Evolutionary conservation across 2,113 vertebrate species (phyloP), one percentile per base, ranked within the genome.

Genomic region (Pardalotus punctatus): DNA sequence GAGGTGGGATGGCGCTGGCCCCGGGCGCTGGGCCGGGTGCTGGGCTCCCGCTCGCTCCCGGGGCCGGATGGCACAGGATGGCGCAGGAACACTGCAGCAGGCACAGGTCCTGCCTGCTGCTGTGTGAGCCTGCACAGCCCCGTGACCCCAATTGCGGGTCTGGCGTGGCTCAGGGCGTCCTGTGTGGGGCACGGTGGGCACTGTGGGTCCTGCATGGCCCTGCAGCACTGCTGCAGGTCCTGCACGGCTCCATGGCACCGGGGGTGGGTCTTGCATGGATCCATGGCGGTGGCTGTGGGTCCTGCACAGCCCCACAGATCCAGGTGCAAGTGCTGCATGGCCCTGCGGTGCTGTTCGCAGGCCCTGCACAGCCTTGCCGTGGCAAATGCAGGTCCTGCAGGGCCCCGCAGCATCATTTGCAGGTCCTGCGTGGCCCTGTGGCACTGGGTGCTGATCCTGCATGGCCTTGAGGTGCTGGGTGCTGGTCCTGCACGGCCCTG

Each of bases 131-230:
- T 5, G 1, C 11, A 0, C 0, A 6, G 64, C 78, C 58, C 58
- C 45, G 28, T 10, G 2, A 42, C n/a, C 18, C 38, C 0, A 11
- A 45, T 16, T 40, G 79, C 29, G 64, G 79, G 82, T 65, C 40
- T 79, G 56, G 40, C 11, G 0, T 11, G 74, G 47, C n/a, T 20
- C 24, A 0, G 5, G 29, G 9, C 2, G 0, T 56, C 42, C 65
- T 8, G 48, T 70, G 66, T 18, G n/a, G 15, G 29, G 45, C 38
- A n/a, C 4, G 5, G 54, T 6, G 54, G 28, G 54, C 54, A 27
- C 54, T n/a, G 33, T 3, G 4, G n/a, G 51, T 67, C 36, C 54
- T 81, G 80, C 31, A 3, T 6, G 66, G 45, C 35, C 23, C 73
- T 61, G 45, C 73, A 33, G 43, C 58, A 22, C 58, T 33, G 69